Evolutionary conservation across 2,113 vertebrate genomes (phyloP).

Genomic region (Erinaceus europaeus): DNA sequence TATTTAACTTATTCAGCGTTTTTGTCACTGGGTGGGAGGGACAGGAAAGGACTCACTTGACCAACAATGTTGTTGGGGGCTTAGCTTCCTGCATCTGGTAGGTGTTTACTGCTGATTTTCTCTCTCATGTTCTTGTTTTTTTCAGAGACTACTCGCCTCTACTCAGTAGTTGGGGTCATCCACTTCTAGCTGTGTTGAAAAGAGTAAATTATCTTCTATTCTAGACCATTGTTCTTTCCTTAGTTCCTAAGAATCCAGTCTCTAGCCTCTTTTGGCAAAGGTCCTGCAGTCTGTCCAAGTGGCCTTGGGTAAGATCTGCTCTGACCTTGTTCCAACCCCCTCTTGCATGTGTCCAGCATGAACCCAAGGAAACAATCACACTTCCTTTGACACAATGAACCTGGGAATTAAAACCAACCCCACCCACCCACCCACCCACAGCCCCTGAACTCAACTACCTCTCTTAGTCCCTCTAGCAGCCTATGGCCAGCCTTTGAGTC

Average conservation of each 20-base stretch:
- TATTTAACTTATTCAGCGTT: neutral
- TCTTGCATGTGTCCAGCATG: neutral
- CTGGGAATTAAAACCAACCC: neutral
- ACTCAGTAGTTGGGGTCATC: neutral
- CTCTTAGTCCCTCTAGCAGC: no score
- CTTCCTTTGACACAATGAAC: neutral
- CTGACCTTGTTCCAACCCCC: neutral
- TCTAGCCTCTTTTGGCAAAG: neutral
- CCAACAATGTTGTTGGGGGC: neutral
- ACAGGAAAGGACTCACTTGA: neutral
- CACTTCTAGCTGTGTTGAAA: neutral
- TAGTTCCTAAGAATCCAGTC: constrained; percentile 8
- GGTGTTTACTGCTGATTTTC: neutral
- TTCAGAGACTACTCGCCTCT: neutral
- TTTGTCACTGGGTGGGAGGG: constrained; percentile 15
- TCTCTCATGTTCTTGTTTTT: neutral
- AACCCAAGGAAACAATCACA: neutral
- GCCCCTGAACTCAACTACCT: no score
- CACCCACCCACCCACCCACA: neutral
- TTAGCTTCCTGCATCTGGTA: neutral
- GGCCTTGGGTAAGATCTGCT: neutral
- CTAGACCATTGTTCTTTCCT: neutral
- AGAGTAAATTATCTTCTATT: constrained; percentile 3
- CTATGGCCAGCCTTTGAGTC: neutral
- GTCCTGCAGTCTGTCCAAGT: neutral